phyloP scores from a whole-genome alignment of 2,113 vertebrate genomes.

The Antechinus flavipes region DNA sequence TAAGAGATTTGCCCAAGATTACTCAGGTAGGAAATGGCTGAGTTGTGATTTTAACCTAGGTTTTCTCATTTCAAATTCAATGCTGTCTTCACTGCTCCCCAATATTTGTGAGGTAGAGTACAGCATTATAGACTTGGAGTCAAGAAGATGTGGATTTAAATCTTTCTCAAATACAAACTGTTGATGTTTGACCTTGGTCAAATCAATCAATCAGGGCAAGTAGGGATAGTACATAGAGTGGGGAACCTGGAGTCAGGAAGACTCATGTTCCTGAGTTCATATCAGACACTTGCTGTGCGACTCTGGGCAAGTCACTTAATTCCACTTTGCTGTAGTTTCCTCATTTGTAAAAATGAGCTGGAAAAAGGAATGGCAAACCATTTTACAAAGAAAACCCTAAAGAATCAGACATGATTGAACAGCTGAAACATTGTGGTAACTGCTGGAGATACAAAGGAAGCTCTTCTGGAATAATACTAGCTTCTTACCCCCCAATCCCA shows the following conservation, averaged over 20 bases:
- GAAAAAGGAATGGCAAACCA: too few species aligned
- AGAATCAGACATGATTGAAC: too few species aligned
- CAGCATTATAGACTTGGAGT: not conserved
- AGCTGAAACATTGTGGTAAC: not conserved
- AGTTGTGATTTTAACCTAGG: not conserved
- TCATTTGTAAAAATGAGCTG: too few species aligned
- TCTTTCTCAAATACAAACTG: not conserved
- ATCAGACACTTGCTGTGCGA: not conserved
- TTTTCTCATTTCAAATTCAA: not conserved
- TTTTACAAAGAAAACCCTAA: too few species aligned
- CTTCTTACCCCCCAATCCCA: not conserved
- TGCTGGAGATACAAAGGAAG: not conserved
- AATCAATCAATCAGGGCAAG: not conserved
- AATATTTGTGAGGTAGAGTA: not conserved
- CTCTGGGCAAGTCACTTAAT: not conserved
- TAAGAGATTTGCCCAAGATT: not conserved
- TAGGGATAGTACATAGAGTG: not conserved
- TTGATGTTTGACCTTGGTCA: not conserved
- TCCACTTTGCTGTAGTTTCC: too few species aligned
- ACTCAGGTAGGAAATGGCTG: not conserved
- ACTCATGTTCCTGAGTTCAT: not conserved
- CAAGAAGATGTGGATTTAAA: not conserved
- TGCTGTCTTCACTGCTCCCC: not conserved
- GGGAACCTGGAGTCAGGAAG: not conserved
- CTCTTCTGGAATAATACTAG: not conserved